Percentiles rank a stretch among this genome's conserved stretches.
phyloP scores from a whole-genome alignment of 2,797 vertebrate species.

The Kryptopterus vitreolus region DNA sequence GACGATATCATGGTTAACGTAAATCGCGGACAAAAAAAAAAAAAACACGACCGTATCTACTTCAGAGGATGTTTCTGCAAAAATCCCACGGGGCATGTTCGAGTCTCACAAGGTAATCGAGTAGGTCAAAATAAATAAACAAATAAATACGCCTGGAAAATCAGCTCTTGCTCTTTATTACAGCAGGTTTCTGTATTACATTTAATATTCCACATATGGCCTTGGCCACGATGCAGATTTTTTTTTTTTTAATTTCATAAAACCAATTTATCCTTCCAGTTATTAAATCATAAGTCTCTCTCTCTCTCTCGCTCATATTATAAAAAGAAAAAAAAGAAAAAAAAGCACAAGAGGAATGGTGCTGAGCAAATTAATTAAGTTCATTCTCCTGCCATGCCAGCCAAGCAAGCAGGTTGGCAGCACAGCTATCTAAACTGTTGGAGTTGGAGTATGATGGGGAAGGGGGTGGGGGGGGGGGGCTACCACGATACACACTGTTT shows the following conservation, averaged over 20 bases:
- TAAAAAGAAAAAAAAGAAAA: too few relatives aligned
- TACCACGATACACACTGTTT: slow-evolving; percentile 33
- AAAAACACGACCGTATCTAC: neutral
- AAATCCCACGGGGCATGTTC: neutral
- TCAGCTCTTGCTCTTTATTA: neutral
- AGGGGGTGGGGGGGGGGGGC: too few relatives aligned
- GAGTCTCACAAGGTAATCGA: neutral
- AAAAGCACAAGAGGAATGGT: slow-evolving; percentile 19
- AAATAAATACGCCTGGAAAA: neutral
- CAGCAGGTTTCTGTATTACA: neutral
- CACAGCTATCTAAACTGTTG: slow-evolving; percentile 19
- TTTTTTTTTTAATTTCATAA: neutral
- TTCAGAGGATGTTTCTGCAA: neutral
- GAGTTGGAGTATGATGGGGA: slow-evolving; percentile 31
- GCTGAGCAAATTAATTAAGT: slow-evolving; percentile 35
- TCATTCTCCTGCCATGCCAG: slow-evolving; percentile 26
- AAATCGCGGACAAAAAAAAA: too few relatives aligned
- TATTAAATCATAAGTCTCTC: slow-evolving; percentile 15
- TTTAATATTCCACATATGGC: neutral
- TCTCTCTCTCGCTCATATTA: slow-evolving; percentile 30
- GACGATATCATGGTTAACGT: too few relatives aligned
- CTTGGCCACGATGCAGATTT: neutral
- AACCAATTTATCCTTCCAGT: slow-evolving; percentile 15
- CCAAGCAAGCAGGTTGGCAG: neutral
- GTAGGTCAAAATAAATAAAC: neutral